These are phyloP conservation scores for Crotophaga sulcirostris DNA, from an alignment of 2,113 vertebrate species.

Conservation along the genomic window DNA sequence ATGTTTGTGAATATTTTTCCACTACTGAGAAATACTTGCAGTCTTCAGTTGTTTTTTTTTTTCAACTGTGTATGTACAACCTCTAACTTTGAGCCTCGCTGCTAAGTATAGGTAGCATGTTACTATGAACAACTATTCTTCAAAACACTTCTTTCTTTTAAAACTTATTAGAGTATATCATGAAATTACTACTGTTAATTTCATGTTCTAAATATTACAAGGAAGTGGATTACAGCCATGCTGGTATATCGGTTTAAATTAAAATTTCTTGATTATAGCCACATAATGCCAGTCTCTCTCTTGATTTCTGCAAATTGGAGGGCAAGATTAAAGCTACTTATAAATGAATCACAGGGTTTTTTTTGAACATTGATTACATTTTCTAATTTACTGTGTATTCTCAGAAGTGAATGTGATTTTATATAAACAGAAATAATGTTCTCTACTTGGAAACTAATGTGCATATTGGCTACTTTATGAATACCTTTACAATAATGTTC, in stretches of 20 bases:
- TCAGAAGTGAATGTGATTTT: not conserved
- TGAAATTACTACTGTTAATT: not conserved
- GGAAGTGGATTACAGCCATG: not conserved
- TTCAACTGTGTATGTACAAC: not conserved
- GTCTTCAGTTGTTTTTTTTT: not conserved
- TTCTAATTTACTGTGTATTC: not conserved
- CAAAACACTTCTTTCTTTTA: not conserved
- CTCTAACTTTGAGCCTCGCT: not conserved
- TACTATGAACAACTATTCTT: not conserved
- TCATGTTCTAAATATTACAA: not conserved
- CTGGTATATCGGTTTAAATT: not conserved
- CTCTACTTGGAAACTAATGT: not conserved
- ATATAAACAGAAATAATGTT: not conserved
- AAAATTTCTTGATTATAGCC: not conserved
- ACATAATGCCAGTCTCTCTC: not conserved
- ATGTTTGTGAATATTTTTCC: not conserved
- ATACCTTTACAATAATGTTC: not conserved
- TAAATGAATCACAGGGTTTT: not conserved
- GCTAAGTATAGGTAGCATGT: not conserved
- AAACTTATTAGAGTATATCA: not conserved
- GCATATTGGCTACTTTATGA: not conserved
- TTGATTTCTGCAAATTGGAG: not conserved
- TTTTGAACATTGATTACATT: not conserved
- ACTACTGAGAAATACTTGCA: not conserved
- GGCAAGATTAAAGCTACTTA: not conserved